Base-by-base conservation (phyloP, 2,113 vertebrate genomes). In the Elaphurus davidianus region DNA sequence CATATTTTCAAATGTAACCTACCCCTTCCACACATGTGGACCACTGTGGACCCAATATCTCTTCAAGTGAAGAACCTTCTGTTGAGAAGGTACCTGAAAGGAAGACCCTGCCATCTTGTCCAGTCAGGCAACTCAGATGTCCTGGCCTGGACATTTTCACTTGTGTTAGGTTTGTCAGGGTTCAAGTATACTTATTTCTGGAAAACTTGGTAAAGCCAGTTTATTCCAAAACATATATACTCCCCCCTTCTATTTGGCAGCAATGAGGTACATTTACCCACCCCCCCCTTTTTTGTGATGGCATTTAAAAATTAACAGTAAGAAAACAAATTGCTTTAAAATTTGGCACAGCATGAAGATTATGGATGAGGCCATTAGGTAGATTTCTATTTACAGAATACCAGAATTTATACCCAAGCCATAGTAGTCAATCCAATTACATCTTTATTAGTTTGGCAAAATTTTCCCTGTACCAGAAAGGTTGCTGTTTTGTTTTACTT, bases 371-470 rank as follows among this genome's bases (percentile, higher is more conserved):
- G 52, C 81, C 19, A 54, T 55, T n/a, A 71, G 3, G 25, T 79
- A 40, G 83, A 82, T 92, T 96, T 90, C 30, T 85, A 9, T 81
- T 74, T 7, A 45, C 10, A 86, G 43, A 79, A 84, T 76, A 33
- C 2, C 45, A 89, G 33, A 93, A 93, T 64, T 60, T 91, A 71
- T 27, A 62, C 2, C 40, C 14, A 85, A 12, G 33, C 17, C 28
- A 27, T 90, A 2, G 17, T 3, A 86, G 19, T 98, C 83, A 96
- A 27, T 89, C 57, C 90, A 74, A 84, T 88, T 94, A 28, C 43
- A 60, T 81, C 55, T 17, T 55, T 98, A 57, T 84, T 94, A 85
- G 74, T 16, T 30, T 90, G 67, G 7, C 1, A 28, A 79, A 90
- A 89, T 90, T 90, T 43, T 50, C 19, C n/a, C 62, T 17, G 10